phyloP scores from a whole-genome alignment of 2,888 invertebrate species.

The Leuctra nigra region DNA sequence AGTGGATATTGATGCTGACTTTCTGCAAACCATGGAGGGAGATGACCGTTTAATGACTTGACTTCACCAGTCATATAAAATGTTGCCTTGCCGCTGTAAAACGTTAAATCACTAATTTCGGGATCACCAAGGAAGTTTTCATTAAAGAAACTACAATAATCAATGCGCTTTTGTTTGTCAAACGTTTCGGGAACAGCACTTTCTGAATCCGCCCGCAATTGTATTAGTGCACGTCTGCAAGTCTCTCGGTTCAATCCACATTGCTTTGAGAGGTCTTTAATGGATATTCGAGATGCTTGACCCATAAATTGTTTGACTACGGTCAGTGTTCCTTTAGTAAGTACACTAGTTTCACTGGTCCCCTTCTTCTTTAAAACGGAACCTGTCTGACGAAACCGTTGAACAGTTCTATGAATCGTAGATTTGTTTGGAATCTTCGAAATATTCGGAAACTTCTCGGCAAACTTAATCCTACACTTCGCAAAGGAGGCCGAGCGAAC shows the following conservation, averaged over 20 bases:
- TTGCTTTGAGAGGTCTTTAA: constrained; percentile 9
- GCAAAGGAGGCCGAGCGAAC: constrained; percentile 7
- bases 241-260: constrained; percentile 10
- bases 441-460: constrained; percentile 5
- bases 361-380: constrained; percentile 10
- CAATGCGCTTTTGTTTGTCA: constrained; percentile 1
- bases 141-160: constrained; percentile 10
- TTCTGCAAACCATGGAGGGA: constrained; percentile 3
- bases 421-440: constrained; percentile 9
- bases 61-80: constrained; percentile 3
- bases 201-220: constrained; percentile 7
- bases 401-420: constrained; percentile 11
- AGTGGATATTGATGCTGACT: neutral
- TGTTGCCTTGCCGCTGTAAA: neutral
- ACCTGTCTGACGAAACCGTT: constrained; percentile 9
- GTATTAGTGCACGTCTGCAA: neutral
- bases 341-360: neutral
- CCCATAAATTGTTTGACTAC: constrained; percentile 4
- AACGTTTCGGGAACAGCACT: neutral
- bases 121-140: constrained; percentile 10
- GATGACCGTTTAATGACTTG: neutral
- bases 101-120: constrained; percentile 3
- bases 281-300: constrained; percentile 1
- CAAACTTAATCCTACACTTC: constrained; percentile 11
- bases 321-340: neutral